Conservation (phyloP, 2,113 vertebrate genomes). For the Salvelinus sp. region DNA sequence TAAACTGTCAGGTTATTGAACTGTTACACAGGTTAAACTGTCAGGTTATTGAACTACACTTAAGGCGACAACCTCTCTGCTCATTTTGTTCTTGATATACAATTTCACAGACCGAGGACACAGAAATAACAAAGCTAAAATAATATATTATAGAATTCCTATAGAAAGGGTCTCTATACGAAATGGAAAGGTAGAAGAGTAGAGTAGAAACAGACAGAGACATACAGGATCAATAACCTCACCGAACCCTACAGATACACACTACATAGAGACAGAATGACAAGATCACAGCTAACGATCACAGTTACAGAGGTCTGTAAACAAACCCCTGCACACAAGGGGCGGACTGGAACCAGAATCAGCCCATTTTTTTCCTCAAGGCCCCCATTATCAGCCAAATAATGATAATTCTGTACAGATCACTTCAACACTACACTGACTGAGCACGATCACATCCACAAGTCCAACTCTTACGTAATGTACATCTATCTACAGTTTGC, state of each 20-base stretch:
- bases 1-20: conserved; percentile 1
- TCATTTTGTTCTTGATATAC: conserved; percentile 34
- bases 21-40: conserved; percentile 55
- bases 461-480: neutral
- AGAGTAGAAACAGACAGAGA: conserved; percentile 38
- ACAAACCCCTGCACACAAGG: neutral
- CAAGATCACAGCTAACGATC: conserved; percentile 27
- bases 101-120: conserved; percentile 45
- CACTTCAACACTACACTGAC: neutral
- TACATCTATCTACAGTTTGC: neutral
- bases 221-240: conserved; percentile 29
- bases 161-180: conserved; percentile 47
- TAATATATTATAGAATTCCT: conserved; percentile 59
- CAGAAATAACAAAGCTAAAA: conserved; percentile 51
- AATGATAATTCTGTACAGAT: neutral
- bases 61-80: conserved; percentile 34
- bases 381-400: too few species aligned
- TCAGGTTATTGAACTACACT: conserved; percentile 15
- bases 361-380: neutral
- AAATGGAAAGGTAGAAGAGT: conserved; percentile 41
- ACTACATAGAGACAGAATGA: conserved; percentile 26
- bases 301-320: neutral
- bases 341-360: neutral
- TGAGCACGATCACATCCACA: neutral
- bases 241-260: conserved; percentile 47